Conservation (phyloP, 1,140 invertebrate genomes). For the Scaptomyza pallida region DNA sequence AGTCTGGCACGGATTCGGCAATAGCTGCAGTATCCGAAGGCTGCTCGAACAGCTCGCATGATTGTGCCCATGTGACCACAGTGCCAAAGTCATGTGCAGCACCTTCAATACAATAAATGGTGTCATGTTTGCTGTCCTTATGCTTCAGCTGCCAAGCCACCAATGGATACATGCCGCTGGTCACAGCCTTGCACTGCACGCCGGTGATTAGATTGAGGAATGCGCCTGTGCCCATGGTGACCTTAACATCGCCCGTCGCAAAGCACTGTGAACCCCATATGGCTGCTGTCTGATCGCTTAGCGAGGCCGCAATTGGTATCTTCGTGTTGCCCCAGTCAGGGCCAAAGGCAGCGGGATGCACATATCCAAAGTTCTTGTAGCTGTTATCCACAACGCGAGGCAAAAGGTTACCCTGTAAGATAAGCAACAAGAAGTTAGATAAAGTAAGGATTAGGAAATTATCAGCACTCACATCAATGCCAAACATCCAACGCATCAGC, state of each 20-base stretch:
- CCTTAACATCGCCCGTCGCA: constrained; percentile 91
- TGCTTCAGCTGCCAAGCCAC: constrained; percentile 92
- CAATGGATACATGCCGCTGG: constrained; percentile 93
- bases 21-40: constrained; percentile 89
- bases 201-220: constrained; percentile 97
- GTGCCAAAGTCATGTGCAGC: constrained; percentile 94
- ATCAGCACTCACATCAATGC: constrained; percentile 87
- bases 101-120: constrained; percentile 92
- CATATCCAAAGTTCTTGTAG: constrained; percentile 89
- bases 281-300: constrained; percentile 93
- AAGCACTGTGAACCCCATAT: constrained; percentile 96
- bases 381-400: constrained; percentile 92
- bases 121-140: constrained; percentile 68
- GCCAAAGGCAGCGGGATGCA: constrained; percentile 89
- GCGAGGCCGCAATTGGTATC: constrained; percentile 86
- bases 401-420: constrained; percentile 87
- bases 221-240: constrained; percentile 96
- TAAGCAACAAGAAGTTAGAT: not conserved
- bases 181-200: constrained; percentile 89
- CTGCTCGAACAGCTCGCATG: constrained; percentile 89
- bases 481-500: constrained; percentile 83
- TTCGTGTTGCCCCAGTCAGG: constrained; percentile 87
- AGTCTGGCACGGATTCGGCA: constrained; percentile 89
- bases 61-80: constrained; percentile 93
- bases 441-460: not conserved